phyloP scores from a whole-genome alignment of 2,888 invertebrate genomes.

The Megaustenia siamemsis region DNA sequence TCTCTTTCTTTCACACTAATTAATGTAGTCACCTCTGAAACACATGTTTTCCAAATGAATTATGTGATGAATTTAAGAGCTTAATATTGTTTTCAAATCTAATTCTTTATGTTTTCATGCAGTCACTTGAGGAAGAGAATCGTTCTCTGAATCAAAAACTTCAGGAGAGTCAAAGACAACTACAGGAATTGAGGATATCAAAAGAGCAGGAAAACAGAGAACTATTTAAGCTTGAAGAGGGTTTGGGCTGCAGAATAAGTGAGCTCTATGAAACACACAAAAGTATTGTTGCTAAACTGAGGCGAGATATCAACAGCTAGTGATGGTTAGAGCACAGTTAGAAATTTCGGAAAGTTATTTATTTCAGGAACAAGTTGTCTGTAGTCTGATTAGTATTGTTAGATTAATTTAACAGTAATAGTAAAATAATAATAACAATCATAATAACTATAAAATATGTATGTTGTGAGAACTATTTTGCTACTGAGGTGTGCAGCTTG shows the following conservation, averaged over 20 bases:
- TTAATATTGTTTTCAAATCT: no score
- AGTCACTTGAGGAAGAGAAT: conserved; percentile 75
- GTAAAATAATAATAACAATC: no score
- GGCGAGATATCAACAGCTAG: conserved; percentile 71
- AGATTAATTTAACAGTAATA: no score
- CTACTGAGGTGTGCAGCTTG: no score
- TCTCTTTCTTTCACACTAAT: no score
- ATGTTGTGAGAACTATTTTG: no score
- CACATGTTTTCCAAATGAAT: no score
- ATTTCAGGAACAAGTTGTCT: background rate
- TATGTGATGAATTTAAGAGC: no score
- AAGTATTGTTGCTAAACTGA: conserved; percentile 71
- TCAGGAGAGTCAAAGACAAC: conserved; percentile 70
- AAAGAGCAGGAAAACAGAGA: conserved; percentile 71
- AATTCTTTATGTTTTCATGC: no score
- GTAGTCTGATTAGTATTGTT: no score
- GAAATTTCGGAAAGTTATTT: background rate
- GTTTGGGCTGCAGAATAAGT: conserved; percentile 74
- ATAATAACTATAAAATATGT: no score
- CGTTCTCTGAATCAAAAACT: conserved; percentile 65
- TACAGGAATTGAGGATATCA: conserved; percentile 64
- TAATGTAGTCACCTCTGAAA: no score
- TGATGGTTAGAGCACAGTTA: background rate
- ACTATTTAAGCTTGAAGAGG: conserved; percentile 71
- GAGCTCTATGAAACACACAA: conserved; percentile 76